A percentile compares a stretch with the other conserved stretches of the same genome.
These are phyloP conservation scores for Carterocephalus palaemon DNA, from an alignment of 2,888 invertebrate species.

Conservation along the genomic window DNA sequence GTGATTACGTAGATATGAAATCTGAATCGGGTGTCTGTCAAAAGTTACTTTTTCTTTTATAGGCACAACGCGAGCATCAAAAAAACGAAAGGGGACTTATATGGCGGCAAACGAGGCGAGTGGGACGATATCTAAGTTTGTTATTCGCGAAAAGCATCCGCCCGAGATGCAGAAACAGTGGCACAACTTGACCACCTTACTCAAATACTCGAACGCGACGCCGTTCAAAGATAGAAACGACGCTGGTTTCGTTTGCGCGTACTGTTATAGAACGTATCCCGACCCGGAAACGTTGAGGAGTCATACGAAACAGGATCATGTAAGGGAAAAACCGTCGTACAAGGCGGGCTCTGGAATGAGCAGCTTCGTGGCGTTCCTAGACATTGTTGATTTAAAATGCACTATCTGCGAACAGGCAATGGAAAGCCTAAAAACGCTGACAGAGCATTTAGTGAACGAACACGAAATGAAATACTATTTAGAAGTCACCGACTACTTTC, in stretches of 20 bases:
- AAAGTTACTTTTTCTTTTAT: conserved; percentile 73
- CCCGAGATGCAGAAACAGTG: conserved; percentile 69
- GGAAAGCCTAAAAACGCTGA: conserved; percentile 47
- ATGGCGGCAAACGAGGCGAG: conserved; percentile 49
- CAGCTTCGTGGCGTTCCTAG: conserved; percentile 64
- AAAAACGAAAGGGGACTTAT: conserved; percentile 56
- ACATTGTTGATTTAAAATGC: conserved; percentile 66
- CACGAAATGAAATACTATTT: conserved; percentile 64
- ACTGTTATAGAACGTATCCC: conserved; percentile 64
- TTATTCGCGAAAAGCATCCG: conserved; percentile 52
- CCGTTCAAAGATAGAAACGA: conserved; percentile 69
- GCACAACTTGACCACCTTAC: conserved; percentile 64
- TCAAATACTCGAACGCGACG: conserved; percentile 64
- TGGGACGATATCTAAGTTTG: conserved; percentile 41
- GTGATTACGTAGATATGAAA: conserved; percentile 16
- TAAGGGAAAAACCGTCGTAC: conserved; percentile 60
- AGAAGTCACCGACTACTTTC: conserved; percentile 62
- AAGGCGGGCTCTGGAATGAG: conserved; percentile 62
- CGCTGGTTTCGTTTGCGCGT: conserved; percentile 68
- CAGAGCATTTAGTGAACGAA: conserved; percentile 53
- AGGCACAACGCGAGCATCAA: conserved; percentile 63
- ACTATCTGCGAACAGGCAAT: conserved; percentile 53
- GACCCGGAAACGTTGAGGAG: conserved; percentile 50
- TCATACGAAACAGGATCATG: conserved; percentile 60
- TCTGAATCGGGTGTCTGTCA: conserved; percentile 56